Evolutionary conservation across 2,888 invertebrate genomes (phyloP).

Genomic region (Macaria liturata): DNA sequence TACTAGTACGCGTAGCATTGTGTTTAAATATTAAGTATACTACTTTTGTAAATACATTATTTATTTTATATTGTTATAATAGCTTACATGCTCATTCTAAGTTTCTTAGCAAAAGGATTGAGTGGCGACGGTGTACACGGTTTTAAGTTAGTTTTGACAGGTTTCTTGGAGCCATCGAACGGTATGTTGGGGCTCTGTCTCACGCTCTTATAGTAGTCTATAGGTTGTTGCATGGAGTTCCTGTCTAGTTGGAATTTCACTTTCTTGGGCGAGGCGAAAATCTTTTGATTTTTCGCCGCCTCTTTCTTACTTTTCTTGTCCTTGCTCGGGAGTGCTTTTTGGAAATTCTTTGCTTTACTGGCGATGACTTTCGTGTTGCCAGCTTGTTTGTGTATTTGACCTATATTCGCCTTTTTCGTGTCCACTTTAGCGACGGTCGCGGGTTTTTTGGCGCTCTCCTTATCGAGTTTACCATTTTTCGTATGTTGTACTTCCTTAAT

Average conservation of each 20-base stretch:
- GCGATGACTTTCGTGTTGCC: constrained; percentile 42
- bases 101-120: constrained; percentile 87
- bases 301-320: constrained; percentile 14
- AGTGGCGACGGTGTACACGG: constrained; percentile 87
- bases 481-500: too few species aligned
- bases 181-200: constrained; percentile 89
- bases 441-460: too few species aligned
- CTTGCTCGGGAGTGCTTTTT: constrained; percentile 40
- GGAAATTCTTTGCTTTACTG: constrained; percentile 59
- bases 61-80: too few species aligned
- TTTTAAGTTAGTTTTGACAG: constrained; percentile 89
- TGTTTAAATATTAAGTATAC: too few species aligned
- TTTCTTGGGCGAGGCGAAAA: constrained; percentile 79
- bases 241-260: constrained; percentile 89
- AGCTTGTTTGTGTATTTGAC: neutral
- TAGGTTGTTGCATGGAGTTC: constrained; percentile 88
- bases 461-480: too few species aligned
- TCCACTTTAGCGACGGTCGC: too few species aligned
- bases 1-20: too few species aligned
- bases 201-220: constrained; percentile 89
- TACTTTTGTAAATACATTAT: too few species aligned
- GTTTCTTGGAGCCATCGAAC: constrained; percentile 87
- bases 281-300: constrained; percentile 7
- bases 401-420: too few species aligned
- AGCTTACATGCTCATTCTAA: constrained; percentile 39